phyloP scores from a whole-genome alignment of 1,140 invertebrate genomes.

The Drosophila pandora region DNA sequence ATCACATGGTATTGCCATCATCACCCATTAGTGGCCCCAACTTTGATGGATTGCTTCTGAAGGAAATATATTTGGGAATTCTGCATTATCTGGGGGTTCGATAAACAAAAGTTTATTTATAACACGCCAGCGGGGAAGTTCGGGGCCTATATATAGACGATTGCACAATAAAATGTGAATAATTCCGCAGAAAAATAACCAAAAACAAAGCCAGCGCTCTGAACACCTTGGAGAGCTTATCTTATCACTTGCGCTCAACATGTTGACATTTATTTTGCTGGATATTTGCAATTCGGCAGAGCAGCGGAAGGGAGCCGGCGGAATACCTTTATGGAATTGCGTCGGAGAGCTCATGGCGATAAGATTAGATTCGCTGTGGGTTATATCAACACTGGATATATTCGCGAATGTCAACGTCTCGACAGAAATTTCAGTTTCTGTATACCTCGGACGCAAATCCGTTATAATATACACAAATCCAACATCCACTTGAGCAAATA shows the following conservation, averaged over 20 bases:
- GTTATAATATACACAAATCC: no score
- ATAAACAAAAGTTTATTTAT: conserved; percentile 42
- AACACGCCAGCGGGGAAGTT: conserved; percentile 2
- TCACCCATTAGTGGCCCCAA: conserved; percentile 31
- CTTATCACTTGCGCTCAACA: conserved; percentile 29
- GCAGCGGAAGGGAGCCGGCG: not conserved
- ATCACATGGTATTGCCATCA: conserved; percentile 15
- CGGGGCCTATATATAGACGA: conserved; percentile 19
- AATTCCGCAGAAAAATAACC: conserved; percentile 27
- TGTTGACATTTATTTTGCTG: conserved; percentile 50
- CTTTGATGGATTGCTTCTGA: conserved; percentile 25
- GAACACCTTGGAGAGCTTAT: conserved; percentile 17
- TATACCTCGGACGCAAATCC: no score
- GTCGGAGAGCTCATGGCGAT: conserved; percentile 6
- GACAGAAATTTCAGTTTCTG: not conserved
- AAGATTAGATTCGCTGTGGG: conserved; percentile 42
- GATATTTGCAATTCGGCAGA: conserved; percentile 16
- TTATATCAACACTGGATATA: conserved; percentile 38
- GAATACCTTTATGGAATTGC: conserved; percentile 13
- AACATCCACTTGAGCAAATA: conserved; percentile 32
- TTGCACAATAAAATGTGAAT: conserved; percentile 28
- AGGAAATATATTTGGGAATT: conserved; percentile 21
- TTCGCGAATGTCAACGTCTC: conserved; percentile 3
- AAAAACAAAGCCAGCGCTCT: conserved; percentile 18
- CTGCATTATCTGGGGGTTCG: conserved; percentile 5